A percentile compares a stretch with the other conserved stretches of the same genome.
phyloP scores from a whole-genome alignment of 2,888 invertebrate species.

The Tryphoninae sp. region DNA sequence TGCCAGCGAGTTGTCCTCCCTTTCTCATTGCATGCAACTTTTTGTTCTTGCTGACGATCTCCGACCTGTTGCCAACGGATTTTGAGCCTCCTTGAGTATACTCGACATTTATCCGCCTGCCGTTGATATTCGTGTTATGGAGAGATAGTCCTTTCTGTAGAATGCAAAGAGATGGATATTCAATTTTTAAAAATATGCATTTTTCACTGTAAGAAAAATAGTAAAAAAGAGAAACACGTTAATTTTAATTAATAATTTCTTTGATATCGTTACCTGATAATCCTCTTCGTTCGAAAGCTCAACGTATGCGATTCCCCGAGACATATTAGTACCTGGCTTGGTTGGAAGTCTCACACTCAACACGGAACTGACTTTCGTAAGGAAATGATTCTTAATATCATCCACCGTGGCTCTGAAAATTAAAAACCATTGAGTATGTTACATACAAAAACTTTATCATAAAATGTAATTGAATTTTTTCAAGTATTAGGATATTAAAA shows the following conservation, averaged over 20 bases:
- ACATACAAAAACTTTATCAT: conserved; percentile 11
- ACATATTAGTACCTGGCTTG: conserved; percentile 72
- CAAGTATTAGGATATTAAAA: not conserved
- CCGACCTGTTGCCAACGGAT: conserved; percentile 72
- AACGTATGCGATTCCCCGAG: conserved; percentile 81
- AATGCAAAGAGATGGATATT: conserved; percentile 39
- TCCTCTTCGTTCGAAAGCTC: conserved; percentile 79
- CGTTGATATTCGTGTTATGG: conserved; percentile 79
- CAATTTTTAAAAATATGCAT: conserved; percentile 2
- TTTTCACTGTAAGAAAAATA: conserved; percentile 3
- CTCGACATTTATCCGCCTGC: conserved; percentile 80
- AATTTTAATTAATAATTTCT: not conserved
- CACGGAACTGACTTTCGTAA: conserved; percentile 79
- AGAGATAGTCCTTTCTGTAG: conserved; percentile 82
- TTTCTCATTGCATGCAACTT: conserved; percentile 81
- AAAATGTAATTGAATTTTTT: not conserved
- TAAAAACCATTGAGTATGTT: not conserved
- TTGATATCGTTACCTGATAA: conserved; percentile 78
- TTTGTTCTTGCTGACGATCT: conserved; percentile 80
- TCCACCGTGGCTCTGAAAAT: conserved; percentile 75
- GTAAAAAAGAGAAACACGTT: not conserved
- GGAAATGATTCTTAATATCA: conserved; percentile 81
- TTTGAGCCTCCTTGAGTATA: conserved; percentile 80
- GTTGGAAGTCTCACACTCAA: conserved; percentile 79
- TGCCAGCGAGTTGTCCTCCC: conserved; percentile 79